A percentile compares a stretch with the other conserved stretches of the same genome.
phyloP scores from a whole-genome alignment of 1,140 invertebrate genomes.

The Drosophila triauraria region DNA sequence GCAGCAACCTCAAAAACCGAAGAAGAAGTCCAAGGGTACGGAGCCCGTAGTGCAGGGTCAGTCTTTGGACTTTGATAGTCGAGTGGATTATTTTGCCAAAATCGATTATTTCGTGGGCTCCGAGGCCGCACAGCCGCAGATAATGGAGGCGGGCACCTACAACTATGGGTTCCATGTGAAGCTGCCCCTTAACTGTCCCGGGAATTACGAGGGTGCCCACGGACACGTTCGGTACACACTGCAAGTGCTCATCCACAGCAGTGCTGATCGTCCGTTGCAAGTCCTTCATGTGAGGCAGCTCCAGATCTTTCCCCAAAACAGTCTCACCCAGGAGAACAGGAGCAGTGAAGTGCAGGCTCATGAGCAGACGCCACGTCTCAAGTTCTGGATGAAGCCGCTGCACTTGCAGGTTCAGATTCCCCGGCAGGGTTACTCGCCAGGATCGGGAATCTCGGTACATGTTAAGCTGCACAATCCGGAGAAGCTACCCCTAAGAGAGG shows the following conservation, averaged over 20 bases:
- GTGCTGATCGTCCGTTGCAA: conserved; percentile 88
- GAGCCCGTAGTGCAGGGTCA: conserved; percentile 10
- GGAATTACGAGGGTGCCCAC: conserved; percentile 90
- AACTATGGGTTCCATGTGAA: conserved; percentile 87
- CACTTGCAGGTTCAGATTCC: conserved; percentile 67
- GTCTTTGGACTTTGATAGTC: conserved; percentile 44
- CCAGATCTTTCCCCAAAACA: conserved; percentile 89
- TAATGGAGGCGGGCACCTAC: conserved; percentile 85
- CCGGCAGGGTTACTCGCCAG: conserved; percentile 63
- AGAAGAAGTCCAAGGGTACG: conserved; percentile 40
- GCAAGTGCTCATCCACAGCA: conserved; percentile 88
- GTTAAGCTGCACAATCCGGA: conserved; percentile 63
- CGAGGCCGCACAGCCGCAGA: conserved; percentile 55
- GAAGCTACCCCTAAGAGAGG: conserved; percentile 84
- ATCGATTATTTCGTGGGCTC: conserved; percentile 80
- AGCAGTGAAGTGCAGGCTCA: conserved; percentile 29
- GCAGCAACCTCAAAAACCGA: conserved; percentile 43
- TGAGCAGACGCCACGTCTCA: conserved; percentile 48
- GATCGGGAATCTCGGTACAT: conserved; percentile 66
- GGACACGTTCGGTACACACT: conserved; percentile 89
- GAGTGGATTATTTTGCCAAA: conserved; percentile 77
- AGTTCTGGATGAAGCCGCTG: conserved; percentile 69
- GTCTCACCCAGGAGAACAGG: conserved; percentile 60
- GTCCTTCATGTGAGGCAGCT: conserved; percentile 88
- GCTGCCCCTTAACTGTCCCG: conserved; percentile 87